phyloP scores from a whole-genome alignment of 2,797 vertebrate genomes.

The Acrocephalus scirpaceus region DNA sequence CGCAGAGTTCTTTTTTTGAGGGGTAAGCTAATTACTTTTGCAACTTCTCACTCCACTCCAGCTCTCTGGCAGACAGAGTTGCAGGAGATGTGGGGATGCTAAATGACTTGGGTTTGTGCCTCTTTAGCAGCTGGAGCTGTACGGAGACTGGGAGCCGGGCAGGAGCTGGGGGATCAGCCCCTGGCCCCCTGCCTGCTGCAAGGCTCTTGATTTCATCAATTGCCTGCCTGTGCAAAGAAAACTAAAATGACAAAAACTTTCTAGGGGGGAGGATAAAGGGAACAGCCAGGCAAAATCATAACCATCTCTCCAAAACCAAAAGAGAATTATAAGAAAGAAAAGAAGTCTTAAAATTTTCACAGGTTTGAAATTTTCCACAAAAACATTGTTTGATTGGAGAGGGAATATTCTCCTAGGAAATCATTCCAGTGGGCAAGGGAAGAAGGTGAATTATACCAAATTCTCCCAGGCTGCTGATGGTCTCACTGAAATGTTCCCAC shows the following conservation, averaged over 20 bases:
- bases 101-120: conserved; percentile 41
- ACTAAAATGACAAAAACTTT: background rate
- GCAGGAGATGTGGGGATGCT: conserved; percentile 20
- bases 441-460: background rate
- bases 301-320: background rate
- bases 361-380: background rate
- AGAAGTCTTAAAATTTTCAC: background rate
- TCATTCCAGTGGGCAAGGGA: background rate
- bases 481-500: background rate
- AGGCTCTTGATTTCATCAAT: background rate
- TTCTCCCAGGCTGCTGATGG: background rate
- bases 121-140: conserved; percentile 33
- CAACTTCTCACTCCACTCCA: conserved; percentile 19
- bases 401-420: background rate
- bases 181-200: conserved; percentile 16
- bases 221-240: background rate
- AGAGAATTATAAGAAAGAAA: background rate
- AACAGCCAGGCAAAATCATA: background rate
- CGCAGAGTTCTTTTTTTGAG: background rate
- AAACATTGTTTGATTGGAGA: background rate
- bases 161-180: background rate
- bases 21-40: conserved; percentile 9
- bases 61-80: conserved; percentile 19
- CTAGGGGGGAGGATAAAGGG: background rate
- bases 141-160: background rate